Conservation (phyloP, 2,797 vertebrate genomes). For the Phrynocephalus guinanensis region DNA sequence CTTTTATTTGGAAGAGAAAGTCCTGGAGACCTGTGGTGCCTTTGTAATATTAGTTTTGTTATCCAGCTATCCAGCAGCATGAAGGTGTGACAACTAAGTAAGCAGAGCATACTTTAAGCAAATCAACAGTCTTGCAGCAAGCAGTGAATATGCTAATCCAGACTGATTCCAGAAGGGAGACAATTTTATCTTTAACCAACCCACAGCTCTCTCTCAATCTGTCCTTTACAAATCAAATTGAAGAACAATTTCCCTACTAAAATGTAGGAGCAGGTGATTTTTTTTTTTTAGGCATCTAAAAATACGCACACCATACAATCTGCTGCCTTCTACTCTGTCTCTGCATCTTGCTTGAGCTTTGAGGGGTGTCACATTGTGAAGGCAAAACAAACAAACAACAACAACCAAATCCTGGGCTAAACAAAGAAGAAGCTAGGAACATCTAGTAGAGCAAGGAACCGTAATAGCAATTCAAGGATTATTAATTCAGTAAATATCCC, state of each 20-base stretch:
- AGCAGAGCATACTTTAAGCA: background rate
- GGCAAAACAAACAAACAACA: background rate
- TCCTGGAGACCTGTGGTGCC: background rate
- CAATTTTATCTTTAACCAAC: background rate
- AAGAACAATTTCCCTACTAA: background rate
- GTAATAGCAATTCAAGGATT: constrained; percentile 14
- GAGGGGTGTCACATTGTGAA: background rate
- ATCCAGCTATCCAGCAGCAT: no score
- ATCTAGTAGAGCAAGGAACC: background rate
- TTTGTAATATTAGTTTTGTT: constrained; percentile 3
- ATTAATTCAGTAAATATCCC: constrained; percentile 8
- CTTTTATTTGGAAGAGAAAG: background rate
- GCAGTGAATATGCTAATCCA: background rate
- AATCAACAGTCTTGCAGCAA: background rate
- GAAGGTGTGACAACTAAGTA: background rate
- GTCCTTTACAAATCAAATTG: background rate
- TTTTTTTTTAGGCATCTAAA: no score
- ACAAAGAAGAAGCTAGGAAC: background rate
- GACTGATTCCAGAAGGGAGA: background rate
- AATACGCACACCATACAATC: no score
- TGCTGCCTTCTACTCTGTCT: background rate
- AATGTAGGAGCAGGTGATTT: no score
- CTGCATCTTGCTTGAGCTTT: background rate
- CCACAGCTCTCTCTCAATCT: background rate
- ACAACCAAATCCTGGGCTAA: background rate